Conservation (phyloP, 2,888 invertebrate genomes). For the Anodontia alba region DNA sequence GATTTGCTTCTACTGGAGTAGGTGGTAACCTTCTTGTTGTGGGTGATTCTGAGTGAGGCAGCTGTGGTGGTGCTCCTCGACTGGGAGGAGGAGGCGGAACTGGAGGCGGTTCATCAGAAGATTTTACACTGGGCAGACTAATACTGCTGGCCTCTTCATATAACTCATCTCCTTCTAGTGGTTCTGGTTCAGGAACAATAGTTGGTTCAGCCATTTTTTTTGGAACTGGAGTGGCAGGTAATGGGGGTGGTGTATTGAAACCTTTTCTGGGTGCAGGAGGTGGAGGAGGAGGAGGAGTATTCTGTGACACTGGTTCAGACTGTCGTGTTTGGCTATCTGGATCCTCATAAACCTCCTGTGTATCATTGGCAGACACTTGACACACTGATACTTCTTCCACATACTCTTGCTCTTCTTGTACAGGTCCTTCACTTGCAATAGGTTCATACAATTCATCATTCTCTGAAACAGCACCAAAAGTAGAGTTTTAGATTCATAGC, state of each 20-base stretch:
- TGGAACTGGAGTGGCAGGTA: slow-evolving; percentile 36
- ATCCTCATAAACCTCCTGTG: background rate
- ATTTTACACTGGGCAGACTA: background rate
- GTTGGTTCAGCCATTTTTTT: slow-evolving; percentile 12
- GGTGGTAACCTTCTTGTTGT: slow-evolving; percentile 34
- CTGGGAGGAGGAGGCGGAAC: slow-evolving; percentile 29
- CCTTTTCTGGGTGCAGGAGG: slow-evolving; percentile 8
- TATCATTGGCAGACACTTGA: background rate
- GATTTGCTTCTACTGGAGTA: slow-evolving; percentile 8
- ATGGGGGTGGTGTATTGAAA: slow-evolving; percentile 29
- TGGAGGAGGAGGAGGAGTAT: slow-evolving; percentile 13
- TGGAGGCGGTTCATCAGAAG: background rate
- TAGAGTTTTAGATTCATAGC: no score
- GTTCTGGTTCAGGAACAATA: slow-evolving; percentile 3
- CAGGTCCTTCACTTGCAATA: background rate
- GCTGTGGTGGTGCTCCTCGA: slow-evolving; percentile 2
- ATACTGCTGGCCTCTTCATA: slow-evolving; percentile 66
- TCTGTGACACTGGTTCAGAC: slow-evolving; percentile 23
- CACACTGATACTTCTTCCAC: background rate
- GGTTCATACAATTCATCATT: slow-evolving; percentile 42
- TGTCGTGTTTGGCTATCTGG: background rate
- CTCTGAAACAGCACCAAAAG: slow-evolving; percentile 12
- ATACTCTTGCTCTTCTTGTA: background rate
- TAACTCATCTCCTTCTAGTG: slow-evolving; percentile 53
- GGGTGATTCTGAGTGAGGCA: slow-evolving; percentile 28